A percentile compares a stretch with the other conserved stretches of the same genome.
Conservation (phyloP, 2,113 vertebrate genomes). For the Centropus bengalensis region DNA sequence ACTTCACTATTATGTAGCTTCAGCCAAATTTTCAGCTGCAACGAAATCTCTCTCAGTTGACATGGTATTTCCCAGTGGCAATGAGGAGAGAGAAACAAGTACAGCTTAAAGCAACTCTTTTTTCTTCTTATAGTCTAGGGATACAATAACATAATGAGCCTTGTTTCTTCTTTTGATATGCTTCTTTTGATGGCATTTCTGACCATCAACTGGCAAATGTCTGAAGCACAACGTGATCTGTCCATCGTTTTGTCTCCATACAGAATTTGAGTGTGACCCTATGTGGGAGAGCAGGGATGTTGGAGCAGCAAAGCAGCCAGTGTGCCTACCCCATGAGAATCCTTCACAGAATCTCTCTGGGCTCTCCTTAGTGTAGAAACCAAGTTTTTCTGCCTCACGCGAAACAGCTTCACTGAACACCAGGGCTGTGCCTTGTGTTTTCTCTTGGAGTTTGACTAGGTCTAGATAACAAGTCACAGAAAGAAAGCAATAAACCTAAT, state of each 20-base stretch:
- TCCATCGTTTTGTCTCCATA: not conserved
- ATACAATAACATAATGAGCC: not conserved
- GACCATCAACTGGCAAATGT: not conserved
- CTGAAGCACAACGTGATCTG: not conserved
- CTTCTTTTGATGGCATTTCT: not conserved
- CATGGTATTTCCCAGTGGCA: not conserved
- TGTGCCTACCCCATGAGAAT: fast-evolving
- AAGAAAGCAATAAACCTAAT: not conserved
- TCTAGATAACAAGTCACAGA: not conserved
- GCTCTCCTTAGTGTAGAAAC: not conserved
- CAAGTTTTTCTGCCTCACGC: not conserved
- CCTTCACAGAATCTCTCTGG: not conserved
- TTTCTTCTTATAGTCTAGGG: not conserved
- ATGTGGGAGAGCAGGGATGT: fast-evolving
- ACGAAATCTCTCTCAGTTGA: not conserved
- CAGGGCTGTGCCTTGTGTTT: not conserved
- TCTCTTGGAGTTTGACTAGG: not conserved
- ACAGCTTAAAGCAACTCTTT: not conserved
- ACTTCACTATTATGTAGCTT: not conserved
- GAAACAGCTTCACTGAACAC: not conserved
- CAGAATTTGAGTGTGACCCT: not conserved
- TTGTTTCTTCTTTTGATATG: not conserved
- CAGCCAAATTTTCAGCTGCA: not conserved
- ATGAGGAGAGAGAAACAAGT: not conserved
- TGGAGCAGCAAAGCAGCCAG: not conserved